Base-by-base conservation (phyloP, 2,888 invertebrate genomes). In the Ectemnius lituratus region DNA sequence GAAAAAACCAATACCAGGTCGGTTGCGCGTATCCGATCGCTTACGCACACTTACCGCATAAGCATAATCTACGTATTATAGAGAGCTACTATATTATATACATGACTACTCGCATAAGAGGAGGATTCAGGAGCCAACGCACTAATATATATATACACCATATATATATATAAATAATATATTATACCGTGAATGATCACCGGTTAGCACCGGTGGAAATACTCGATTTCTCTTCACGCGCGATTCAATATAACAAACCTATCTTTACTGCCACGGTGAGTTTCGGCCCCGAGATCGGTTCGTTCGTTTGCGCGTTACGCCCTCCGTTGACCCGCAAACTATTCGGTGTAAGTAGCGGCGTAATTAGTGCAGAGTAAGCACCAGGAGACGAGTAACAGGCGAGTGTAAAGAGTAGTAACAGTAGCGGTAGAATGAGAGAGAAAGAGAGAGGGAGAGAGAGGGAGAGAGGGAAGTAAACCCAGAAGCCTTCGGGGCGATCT, bases 391-490 rank as follows among this genome's bases (percentile, higher is more conserved):
- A n/a, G 14, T 45, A 14, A 14, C 49, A 18, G 23, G 49, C 47
- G 59, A 60, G 37, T 76, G 79, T 80, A 80, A 67, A 80, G 79
- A 80, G 65, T 47, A 62, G 49, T 14, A 62, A 46, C 18, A 66
- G 64, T 52, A 45, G 73, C 67, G 73, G 69, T 20, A 65, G 59
- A 63, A 69, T 76, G 60, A 67, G 65, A 28, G 20, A 73, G 62
- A 49, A 49, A 27, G 65, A 71, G 62, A 20, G 67, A 69, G 62
- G 45, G 75, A 70, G 75, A 78, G 73, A 52, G 64, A n/a, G 20
- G 70, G 75, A 72, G 67, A 77, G 76, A 74, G 70, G 67, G 67
- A 79, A 76, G 70, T 64, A 66, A 64, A 70, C 64, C 49, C 52
- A 64, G 69, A 71, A 74, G 76, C 60, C 69, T 75, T 72, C 72